phyloP scores from a whole-genome alignment of 1,140 invertebrate species.

The Heliconius melpomene region DNA sequence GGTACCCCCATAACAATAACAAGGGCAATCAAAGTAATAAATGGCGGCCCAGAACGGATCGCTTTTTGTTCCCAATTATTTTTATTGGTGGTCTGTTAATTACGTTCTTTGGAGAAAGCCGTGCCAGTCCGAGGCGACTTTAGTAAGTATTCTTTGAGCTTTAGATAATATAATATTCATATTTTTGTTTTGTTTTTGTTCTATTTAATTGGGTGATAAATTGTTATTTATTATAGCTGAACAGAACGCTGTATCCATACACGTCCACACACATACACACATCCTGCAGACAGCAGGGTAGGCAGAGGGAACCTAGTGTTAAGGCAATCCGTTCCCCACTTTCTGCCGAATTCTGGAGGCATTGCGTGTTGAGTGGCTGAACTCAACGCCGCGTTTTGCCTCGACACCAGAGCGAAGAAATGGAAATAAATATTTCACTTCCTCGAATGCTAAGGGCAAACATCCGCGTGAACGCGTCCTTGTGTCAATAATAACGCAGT shows the following conservation, averaged over 20 bases:
- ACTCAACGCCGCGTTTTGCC: too few relatives aligned
- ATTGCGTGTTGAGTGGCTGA: too few relatives aligned
- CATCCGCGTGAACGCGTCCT: conserved; percentile 28
- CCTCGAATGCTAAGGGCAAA: not conserved
- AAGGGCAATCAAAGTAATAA: conserved; percentile 73
- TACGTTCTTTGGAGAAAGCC: conserved; percentile 66
- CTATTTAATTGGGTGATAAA: not conserved
- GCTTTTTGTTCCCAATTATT: conserved; percentile 74
- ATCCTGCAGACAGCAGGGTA: too few relatives aligned
- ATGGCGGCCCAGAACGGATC: conserved; percentile 62
- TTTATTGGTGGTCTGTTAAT: conserved; percentile 75
- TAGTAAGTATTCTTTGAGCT: not conserved
- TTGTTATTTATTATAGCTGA: not conserved
- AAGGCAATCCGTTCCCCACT: too few relatives aligned
- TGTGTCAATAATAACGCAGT: conserved; percentile 24
- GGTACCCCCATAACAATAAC: conserved; percentile 63
- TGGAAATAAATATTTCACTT: too few relatives aligned
- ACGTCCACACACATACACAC: too few relatives aligned
- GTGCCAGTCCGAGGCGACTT: conserved; percentile 34
- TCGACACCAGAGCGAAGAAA: too few relatives aligned
- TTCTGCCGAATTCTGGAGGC: too few relatives aligned
- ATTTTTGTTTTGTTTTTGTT: not conserved
- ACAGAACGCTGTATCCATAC: too few relatives aligned
- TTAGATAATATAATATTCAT: not conserved
- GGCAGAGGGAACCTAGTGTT: too few relatives aligned